A percentile compares a stretch with the other conserved stretches of the same genome.
Conservation (phyloP, 2,888 invertebrate species). For the Masnerella sp. region DNA sequence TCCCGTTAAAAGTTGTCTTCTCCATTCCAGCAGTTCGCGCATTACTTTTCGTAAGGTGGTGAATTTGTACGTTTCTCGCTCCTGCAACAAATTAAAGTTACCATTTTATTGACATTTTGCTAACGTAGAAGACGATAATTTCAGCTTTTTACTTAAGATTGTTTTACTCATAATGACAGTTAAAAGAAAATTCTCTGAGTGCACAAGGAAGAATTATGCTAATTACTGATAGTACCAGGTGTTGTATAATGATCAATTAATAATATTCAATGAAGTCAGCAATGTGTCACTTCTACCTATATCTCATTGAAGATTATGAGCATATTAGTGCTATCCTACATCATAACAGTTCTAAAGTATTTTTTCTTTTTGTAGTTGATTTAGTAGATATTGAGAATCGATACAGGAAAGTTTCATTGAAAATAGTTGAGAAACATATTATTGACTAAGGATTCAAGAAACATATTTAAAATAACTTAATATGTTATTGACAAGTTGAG, state of each 20-base stretch:
- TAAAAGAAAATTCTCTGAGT: not conserved
- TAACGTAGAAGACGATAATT: not conserved
- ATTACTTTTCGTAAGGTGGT: conserved; percentile 92
- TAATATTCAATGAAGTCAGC: conserved; percentile 1
- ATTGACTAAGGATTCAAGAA: too few species aligned
- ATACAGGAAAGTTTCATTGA: not conserved
- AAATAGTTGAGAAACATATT: too few species aligned
- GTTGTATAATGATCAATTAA: not conserved
- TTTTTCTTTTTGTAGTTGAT: conserved; percentile 13
- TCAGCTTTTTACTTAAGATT: not conserved
- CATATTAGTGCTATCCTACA: not conserved
- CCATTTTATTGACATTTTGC: not conserved
- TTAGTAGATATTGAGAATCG: not conserved
- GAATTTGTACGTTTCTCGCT: conserved; percentile 90
- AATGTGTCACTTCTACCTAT: not conserved
- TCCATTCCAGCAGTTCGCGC: conserved; percentile 91
- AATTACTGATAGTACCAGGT: conserved; percentile 7
- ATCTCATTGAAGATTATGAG: not conserved
- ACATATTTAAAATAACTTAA: too few species aligned
- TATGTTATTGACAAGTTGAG: too few species aligned
- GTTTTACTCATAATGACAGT: not conserved
- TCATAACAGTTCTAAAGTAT: not conserved
- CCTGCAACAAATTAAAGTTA: conserved; percentile 78
- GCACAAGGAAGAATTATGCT: not conserved
- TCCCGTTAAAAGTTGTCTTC: conserved; percentile 90